phyloP scores from a whole-genome alignment of 2,797 vertebrate species.

The Tarsius wallacei region DNA sequence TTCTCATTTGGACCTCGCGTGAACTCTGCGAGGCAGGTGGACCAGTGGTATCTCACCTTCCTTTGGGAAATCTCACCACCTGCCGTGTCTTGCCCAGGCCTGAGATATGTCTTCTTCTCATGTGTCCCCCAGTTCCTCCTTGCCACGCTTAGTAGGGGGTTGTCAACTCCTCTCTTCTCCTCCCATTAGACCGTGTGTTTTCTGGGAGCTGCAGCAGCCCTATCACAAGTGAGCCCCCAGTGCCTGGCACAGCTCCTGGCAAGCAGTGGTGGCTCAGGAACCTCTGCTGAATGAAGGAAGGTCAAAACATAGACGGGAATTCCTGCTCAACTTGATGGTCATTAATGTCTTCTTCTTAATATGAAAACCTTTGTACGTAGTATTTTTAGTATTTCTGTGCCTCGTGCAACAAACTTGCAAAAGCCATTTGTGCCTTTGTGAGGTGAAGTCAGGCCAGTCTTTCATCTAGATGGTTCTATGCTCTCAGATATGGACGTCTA shows the following conservation, averaged over 20 bases:
- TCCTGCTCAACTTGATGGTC: not conserved
- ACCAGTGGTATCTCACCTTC: not conserved
- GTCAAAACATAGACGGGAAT: not conserved
- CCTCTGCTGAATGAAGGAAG: not conserved
- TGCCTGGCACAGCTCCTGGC: not conserved
- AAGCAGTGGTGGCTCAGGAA: not conserved
- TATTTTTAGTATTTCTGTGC: not conserved
- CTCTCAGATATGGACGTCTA: slow-evolving; percentile 25
- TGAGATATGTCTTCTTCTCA: not conserved
- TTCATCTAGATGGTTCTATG: slow-evolving; percentile 45
- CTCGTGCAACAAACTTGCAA: slow-evolving; percentile 39
- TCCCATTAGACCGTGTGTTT: fast-evolving
- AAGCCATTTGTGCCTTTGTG: slow-evolving; percentile 43
- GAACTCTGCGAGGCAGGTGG: not conserved
- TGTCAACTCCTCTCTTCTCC: not conserved
- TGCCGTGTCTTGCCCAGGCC: too few species aligned
- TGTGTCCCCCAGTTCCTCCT: fast-evolving
- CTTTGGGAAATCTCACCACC: too few species aligned
- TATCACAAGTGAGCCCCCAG: fast-evolving
- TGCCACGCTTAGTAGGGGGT: fast-evolving
- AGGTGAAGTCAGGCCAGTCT: slow-evolving; percentile 58
- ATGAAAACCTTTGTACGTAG: not conserved
- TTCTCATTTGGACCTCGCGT: not conserved
- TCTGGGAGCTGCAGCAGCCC: not conserved
- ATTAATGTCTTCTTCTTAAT: fast-evolving